Percentiles rank a stretch among this genome's conserved stretches.
phyloP scores from a whole-genome alignment of 2,113 vertebrate species.

The Callocephalon fimbriatum region DNA sequence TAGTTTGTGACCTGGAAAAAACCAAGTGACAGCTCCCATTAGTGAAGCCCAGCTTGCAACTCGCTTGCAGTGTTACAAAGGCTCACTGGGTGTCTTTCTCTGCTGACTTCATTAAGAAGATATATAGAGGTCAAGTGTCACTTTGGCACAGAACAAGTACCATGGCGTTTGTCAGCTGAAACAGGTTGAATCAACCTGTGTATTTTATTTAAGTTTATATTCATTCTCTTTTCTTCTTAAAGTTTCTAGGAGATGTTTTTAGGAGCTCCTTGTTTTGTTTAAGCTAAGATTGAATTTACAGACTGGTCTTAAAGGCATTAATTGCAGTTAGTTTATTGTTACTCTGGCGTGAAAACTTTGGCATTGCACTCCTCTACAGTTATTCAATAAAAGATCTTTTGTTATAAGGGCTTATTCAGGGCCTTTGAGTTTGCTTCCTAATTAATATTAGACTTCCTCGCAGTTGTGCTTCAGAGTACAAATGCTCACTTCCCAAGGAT shows the following conservation, averaged over 20 bases:
- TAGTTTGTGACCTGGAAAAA: conserved; percentile 87
- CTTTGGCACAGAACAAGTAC: conserved; percentile 64
- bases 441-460: conserved; percentile 46
- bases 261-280: conserved; percentile 37
- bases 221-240: not conserved
- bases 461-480: conserved; percentile 40
- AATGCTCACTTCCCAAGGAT: conserved; percentile 41
- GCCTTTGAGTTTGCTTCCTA: conserved; percentile 56
- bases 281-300: not conserved
- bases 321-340: conserved; percentile 33
- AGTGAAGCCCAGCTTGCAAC: conserved; percentile 79
- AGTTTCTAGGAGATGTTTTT: not conserved
- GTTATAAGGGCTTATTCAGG: conserved; percentile 41
- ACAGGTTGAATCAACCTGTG: conserved; percentile 59
- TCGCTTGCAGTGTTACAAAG: conserved; percentile 78
- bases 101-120: conserved; percentile 82
- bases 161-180: conserved; percentile 54
- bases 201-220: conserved; percentile 42
- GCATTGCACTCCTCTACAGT: conserved; percentile 23
- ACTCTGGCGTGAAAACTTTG: conserved; percentile 33
- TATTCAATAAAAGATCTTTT: conserved; percentile 52
- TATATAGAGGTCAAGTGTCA: conserved; percentile 80
- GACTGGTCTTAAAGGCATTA: not conserved
- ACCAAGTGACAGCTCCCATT: conserved; percentile 88
- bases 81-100: conserved; percentile 74